Evolutionary conservation across 2,797 vertebrate species (phyloP).

Genomic region (Scyliorhinus canicula): DNA sequence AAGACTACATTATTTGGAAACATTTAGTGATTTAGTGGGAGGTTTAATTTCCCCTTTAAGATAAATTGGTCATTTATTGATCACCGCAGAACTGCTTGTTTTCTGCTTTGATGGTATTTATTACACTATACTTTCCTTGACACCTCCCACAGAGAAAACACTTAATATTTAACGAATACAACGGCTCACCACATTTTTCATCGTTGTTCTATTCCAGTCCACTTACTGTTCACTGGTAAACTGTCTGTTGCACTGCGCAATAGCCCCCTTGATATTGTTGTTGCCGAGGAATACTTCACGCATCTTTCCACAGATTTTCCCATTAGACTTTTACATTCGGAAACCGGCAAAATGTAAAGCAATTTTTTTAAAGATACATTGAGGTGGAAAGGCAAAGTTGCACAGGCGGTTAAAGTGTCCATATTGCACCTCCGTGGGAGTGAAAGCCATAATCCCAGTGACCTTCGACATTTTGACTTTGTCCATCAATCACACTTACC

Average conservation of each 20-base stretch:
- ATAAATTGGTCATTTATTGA: conserved; percentile 68
- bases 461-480: conserved; percentile 4
- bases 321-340: not conserved
- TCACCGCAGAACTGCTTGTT: conserved; percentile 61
- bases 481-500: not conserved
- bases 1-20: conserved; percentile 36
- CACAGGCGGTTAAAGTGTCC: not conserved
- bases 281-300: not conserved
- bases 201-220: conserved; percentile 59
- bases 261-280: not conserved
- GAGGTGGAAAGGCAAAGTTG: not conserved
- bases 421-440: not conserved
- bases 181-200: conserved; percentile 64
- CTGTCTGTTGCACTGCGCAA: not conserved
- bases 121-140: conserved; percentile 68
- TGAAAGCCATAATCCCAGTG: not conserved
- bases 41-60: conserved; percentile 60
- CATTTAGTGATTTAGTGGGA: conserved; percentile 38
- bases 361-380: not conserved
- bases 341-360: not conserved
- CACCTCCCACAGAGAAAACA: conserved; percentile 70
- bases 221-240: conserved; percentile 55
- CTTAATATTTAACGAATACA: conserved; percentile 68
- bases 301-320: not conserved
- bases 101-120: conserved; percentile 58